phyloP scores from a whole-genome alignment of 1,140 invertebrate genomes.

The Saccostrea cuccullata region DNA sequence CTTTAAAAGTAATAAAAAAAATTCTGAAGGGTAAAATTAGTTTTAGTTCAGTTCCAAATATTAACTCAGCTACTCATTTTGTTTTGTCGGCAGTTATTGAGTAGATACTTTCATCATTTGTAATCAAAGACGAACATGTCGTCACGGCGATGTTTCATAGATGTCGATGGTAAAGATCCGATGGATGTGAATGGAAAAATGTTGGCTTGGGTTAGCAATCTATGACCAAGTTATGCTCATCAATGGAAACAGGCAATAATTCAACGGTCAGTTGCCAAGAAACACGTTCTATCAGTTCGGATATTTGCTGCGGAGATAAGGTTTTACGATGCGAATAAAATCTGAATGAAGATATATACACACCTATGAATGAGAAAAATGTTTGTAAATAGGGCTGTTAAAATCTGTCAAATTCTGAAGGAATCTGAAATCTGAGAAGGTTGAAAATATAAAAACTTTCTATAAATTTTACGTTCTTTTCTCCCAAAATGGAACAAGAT shows the following conservation, averaged over 20 bases:
- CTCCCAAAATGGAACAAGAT: no score
- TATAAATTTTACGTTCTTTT: no score
- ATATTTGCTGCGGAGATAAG: neutral
- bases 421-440: neutral
- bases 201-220: neutral
- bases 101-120: neutral
- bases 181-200: neutral
- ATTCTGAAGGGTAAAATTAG: no score
- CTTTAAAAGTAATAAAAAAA: no score
- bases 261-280: conserved; percentile 16
- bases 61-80: no score
- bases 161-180: neutral
- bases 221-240: neutral
- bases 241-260: neutral
- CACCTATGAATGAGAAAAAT: neutral
- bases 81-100: neutral
- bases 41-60: no score
- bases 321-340: conserved; percentile 8
- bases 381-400: conserved; percentile 6
- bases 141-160: no score
- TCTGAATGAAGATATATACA: neutral
- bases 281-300: neutral
- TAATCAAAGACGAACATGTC: neutral
- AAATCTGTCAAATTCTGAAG: neutral
- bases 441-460: no score